Base-by-base conservation (phyloP, 2,797 vertebrate genomes). In the Epinephelus awoara region DNA sequence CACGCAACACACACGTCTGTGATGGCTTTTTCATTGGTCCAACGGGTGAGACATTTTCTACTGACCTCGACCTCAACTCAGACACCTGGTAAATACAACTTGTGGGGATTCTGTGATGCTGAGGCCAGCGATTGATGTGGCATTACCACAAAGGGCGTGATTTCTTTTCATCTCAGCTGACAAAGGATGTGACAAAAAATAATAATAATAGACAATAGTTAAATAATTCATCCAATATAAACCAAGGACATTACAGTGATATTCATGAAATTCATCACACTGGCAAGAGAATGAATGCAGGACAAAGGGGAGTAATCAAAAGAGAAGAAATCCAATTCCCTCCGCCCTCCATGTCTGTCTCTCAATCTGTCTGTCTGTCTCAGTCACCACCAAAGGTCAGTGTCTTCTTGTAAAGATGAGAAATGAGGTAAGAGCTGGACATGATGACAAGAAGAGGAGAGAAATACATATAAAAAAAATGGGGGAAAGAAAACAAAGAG, bases 301-400 rank as follows among this genome's bases (percentile, higher is more conserved):
- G 29, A 55, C 40, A 47, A 17, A 17, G 15, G 5, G 29, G 25
- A 66, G 55, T 34, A 52, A 38, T 47, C 55, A 59, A 46, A 23
- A 58, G 25, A 38, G 44, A 27, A 63, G 46, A 57, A 70, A 56
- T 77, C 18, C 9, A 57, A 59, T 46, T 71, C 44, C 18, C 29
- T 55, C 46, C 57, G 59, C 52, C 52, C 61, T 51, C 23, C 14
- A 23, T 51, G 50, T 62, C 10, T 29, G 63, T 42, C 40, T 42
- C 9, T 42, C 9, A 3, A 12, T 42, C 40, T 42, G 40, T 42
- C 40, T 42, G 40, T 42, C 40, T 42, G 40, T 42, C 23, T 17
- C 17, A 18, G 38, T n/a, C 54, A 40, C 17, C 21, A 42, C 9
- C 64, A 68, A 76, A 68, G 56, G 64, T 67, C 63, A 72, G 50